Base-by-base conservation (phyloP, 1,140 invertebrate species). In the Drosophila teissieri region DNA sequence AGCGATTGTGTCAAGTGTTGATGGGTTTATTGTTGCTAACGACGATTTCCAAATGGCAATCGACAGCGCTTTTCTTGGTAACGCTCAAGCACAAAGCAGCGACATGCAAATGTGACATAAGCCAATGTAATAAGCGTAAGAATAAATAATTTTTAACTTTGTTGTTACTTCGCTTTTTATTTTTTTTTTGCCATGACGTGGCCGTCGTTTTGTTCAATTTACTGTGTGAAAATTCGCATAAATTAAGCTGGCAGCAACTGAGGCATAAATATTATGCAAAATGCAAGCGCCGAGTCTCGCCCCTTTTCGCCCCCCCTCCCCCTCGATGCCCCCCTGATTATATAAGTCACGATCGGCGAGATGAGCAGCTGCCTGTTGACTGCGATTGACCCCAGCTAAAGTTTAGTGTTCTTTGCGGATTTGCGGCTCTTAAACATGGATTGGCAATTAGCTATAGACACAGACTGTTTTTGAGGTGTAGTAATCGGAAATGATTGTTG, bases 201-300 rank as follows among this genome's bases (percentile, higher is more conserved):
- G 65, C 73, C 83, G 49, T 56, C 84, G 84, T 88, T 88, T 88
- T 88, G 84, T 88, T 80, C 84, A 88, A 89, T 89, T 88, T 88
- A 84, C 82, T 88, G 84, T 88, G 84, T 88, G 84, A 88, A 88
- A 88, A 88, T 72, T 89, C 80, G 84, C 84, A 88, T 88, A 88
- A 88, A 89, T 88, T 88, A 88, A 80, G 45, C 54, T 36, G 45
- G 37, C 73, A 64, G 46, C 74, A 73, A 82, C 65, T 73, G 75
- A 74, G 79, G 83, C 83, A 86, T 83, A 82, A 86, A 82, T 86
- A 88, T 83, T 88, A 86, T 88, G 84, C 83, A 88, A 89, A 88
- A 77, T 88, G 79, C 75, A 79, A 82, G 75, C 53, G 27, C 46
- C 79, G 55, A 76, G 53, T 44, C 54, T 64, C 34, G 46, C 70